Evolutionary conservation across 1,140 invertebrate genomes (phyloP).

Genomic region (Tetragnatha versicolor): DNA sequence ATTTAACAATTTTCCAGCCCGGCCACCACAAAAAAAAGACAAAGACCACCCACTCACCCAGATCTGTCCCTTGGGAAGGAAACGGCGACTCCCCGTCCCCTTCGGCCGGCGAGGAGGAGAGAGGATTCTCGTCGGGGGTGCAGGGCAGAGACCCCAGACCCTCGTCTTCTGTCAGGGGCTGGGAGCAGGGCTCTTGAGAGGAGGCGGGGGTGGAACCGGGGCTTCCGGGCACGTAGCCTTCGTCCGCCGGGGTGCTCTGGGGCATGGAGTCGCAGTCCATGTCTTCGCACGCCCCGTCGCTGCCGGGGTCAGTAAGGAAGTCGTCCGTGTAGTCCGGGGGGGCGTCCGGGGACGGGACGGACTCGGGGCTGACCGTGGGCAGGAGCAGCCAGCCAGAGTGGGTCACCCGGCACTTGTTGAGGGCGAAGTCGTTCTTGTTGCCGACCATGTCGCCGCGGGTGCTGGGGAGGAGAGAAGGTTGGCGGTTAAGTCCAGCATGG

Average conservation of each 20-base stretch:
- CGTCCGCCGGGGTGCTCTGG: neutral
- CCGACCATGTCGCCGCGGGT: neutral
- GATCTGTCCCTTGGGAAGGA: neutral
- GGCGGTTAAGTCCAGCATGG: too few species aligned
- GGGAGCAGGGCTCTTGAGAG: neutral
- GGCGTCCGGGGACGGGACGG: neutral
- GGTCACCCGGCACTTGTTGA: conserved; percentile 6
- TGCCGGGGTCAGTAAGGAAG: neutral
- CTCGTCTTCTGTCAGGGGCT: neutral
- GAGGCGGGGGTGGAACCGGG: neutral
- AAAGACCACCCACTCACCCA: neutral
- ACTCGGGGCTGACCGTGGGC: neutral
- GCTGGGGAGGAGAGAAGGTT: neutral
- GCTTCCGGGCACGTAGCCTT: neutral
- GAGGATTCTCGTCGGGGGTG: neutral
- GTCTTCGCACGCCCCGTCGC: too few species aligned
- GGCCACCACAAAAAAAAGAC: neutral
- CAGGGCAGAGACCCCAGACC: neutral
- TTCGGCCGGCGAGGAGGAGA: too few species aligned
- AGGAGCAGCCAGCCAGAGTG: conserved; percentile 3
- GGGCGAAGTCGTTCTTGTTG: neutral
- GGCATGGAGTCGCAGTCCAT: neutral
- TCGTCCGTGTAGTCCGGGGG: neutral
- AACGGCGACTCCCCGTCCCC: neutral
- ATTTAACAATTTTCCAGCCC: neutral